phyloP scores from a whole-genome alignment of 23 tunicate genomes.

The Diplosoma virens region DNA sequence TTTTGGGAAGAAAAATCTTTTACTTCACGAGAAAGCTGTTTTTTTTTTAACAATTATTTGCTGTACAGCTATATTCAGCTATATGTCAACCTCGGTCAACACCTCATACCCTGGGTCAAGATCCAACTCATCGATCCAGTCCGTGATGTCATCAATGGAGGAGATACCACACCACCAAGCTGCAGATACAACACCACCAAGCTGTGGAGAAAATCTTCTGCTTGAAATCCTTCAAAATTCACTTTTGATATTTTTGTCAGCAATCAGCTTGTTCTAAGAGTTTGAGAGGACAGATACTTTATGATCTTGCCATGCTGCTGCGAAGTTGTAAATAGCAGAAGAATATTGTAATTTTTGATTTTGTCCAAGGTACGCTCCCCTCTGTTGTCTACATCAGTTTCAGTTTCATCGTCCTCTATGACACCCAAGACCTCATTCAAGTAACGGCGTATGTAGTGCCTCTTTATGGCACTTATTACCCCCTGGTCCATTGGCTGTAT shows the following conservation, averaged over 20 bases:
- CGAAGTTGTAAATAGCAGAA: constrained; percentile 8
- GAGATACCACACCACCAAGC: background rate
- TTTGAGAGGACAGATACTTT: constrained; percentile 3
- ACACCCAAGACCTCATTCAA: constrained; percentile 7
- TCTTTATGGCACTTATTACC: constrained; percentile 8
- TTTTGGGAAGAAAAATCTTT: too few species aligned
- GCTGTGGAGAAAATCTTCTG: constrained; percentile 17
- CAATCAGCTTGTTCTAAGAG: constrained; percentile 11
- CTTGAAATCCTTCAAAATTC: constrained; percentile 19
- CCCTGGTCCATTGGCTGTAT: constrained; percentile 12
- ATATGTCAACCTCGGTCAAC: too few species aligned
- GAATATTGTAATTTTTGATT: background rate
- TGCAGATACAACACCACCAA: too few species aligned
- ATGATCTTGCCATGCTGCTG: background rate
- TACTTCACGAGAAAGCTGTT: too few species aligned
- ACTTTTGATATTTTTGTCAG: constrained; percentile 9
- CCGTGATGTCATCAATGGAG: constrained; percentile 27
- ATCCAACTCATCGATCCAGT: constrained; percentile 10
- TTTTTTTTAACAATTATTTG: too few species aligned
- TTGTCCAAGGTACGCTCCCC: background rate
- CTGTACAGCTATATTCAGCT: too few species aligned
- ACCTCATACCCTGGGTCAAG: constrained; percentile 26
- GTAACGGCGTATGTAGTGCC: constrained; percentile 3
- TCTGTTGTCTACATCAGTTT: constrained; percentile 3
- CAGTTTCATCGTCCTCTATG: constrained; percentile 10